Conservation (phyloP, 2,888 invertebrate genomes). For the Aromia moschata region DNA sequence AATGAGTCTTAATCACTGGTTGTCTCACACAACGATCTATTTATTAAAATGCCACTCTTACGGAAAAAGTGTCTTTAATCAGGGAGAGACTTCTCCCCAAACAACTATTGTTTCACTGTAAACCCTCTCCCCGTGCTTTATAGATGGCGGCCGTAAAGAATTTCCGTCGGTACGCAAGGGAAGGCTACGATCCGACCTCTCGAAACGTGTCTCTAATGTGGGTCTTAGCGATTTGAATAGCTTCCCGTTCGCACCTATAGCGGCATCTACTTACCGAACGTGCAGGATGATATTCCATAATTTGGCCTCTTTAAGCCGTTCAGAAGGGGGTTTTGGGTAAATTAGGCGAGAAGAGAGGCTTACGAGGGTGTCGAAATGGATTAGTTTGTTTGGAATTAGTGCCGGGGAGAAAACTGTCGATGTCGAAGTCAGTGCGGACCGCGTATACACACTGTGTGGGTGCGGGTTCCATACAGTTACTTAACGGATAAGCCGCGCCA, state of each 20-base stretch:
- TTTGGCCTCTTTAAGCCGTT: constrained; percentile 22
- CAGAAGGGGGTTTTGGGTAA: constrained; percentile 18
- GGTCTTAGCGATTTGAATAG: constrained; percentile 13
- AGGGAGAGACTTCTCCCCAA: too few relatives aligned
- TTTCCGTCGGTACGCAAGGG: background rate
- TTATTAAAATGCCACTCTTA: too few relatives aligned
- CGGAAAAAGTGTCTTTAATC: too few relatives aligned
- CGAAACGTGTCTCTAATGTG: constrained; percentile 14
- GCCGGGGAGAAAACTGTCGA: background rate
- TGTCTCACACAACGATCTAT: too few relatives aligned
- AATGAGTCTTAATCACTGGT: too few relatives aligned
- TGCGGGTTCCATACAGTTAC: too few relatives aligned
- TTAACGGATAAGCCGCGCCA: too few relatives aligned
- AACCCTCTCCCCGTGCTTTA: too few relatives aligned
- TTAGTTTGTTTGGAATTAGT: constrained; percentile 20
- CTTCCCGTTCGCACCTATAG: constrained; percentile 16
- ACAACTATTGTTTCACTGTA: too few relatives aligned
- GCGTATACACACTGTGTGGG: too few relatives aligned
- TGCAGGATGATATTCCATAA: constrained; percentile 18
- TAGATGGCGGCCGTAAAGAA: constrained; percentile 4
- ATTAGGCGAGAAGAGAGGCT: constrained; percentile 21
- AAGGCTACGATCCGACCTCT: background rate
- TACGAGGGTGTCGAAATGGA: constrained; percentile 20
- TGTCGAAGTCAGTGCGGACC: background rate
- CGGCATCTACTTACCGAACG: constrained; percentile 8